Evolutionary conservation across 2,797 vertebrate species (phyloP).

Genomic region (Labroides dimidiatus): DNA sequence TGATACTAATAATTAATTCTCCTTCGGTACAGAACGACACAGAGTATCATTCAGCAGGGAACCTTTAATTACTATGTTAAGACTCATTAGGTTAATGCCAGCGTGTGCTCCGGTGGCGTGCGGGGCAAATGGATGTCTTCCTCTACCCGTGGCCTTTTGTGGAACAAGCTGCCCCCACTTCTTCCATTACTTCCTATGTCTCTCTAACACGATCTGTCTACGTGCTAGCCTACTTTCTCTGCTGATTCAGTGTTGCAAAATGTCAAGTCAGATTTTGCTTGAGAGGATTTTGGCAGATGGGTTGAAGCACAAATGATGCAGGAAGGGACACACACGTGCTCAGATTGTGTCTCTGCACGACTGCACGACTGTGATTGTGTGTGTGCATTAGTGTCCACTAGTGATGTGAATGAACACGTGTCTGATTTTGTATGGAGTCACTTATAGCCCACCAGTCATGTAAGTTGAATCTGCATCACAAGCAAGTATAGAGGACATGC

Average conservation of each 20-base stretch:
- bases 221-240: conserved; percentile 54
- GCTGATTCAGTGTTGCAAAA: conserved; percentile 76
- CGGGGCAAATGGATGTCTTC: conserved; percentile 79
- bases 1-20: conserved; percentile 87
- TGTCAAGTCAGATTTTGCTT: conserved; percentile 73
- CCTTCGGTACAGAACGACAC: conserved; percentile 58
- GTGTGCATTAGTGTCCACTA: background rate
- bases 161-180: conserved; percentile 38
- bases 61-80: conserved; percentile 78
- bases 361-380: background rate
- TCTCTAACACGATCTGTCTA: conserved; percentile 21
- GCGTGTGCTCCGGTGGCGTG: conserved; percentile 68
- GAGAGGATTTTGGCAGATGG: conserved; percentile 66
- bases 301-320: conserved; percentile 47
- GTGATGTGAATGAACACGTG: conserved; percentile 10
- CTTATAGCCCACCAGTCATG: conserved; percentile 54
- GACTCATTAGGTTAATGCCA: conserved; percentile 80
- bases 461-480: conserved; percentile 50
- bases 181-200: conserved; percentile 23
- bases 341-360: conserved; percentile 10
- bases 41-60: conserved; percentile 66
- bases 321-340: conserved; percentile 15
- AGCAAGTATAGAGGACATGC: conserved; percentile 70
- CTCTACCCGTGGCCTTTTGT: conserved; percentile 72
- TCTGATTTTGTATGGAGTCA: conserved; percentile 46